Percentiles rank a stretch among this genome's conserved stretches.
These are phyloP conservation scores for Penaeus monodon DNA, from an alignment of 2,888 invertebrate genomes.

Conservation along the genomic window DNA sequence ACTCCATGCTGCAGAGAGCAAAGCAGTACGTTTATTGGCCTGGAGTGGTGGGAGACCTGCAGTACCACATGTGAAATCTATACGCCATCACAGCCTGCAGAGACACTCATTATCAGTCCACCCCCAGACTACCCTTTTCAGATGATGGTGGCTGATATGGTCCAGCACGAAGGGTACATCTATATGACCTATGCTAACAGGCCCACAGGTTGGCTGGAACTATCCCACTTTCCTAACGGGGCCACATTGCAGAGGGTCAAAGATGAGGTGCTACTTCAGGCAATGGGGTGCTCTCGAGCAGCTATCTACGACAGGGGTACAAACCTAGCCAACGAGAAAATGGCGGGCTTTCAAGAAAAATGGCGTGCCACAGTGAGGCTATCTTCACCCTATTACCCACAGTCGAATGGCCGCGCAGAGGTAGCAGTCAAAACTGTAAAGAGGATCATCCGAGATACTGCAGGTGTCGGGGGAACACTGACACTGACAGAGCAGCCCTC, in stretches of 20 bases:
- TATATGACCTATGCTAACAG: not conserved
- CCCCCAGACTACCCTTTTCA: not conserved
- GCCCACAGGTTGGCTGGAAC: not conserved
- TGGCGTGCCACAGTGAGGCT: constrained; percentile 4
- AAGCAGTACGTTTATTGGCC: not conserved
- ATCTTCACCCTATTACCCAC: constrained; percentile 15
- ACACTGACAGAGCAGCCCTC: not conserved
- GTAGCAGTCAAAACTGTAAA: not conserved
- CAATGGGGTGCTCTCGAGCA: not conserved
- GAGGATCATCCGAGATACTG: constrained; percentile 2
- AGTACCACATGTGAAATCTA: not conserved
- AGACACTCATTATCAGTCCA: not conserved
- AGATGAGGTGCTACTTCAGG: not conserved
- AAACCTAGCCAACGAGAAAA: constrained; percentile 1
- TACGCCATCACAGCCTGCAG: not conserved
- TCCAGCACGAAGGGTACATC: not conserved
- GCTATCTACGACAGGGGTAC: constrained; percentile 4
- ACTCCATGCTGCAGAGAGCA: no score
- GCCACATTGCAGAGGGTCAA: constrained; percentile 1
- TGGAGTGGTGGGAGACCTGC: not conserved
- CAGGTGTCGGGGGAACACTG: not conserved
- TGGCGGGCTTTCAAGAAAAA: not conserved
- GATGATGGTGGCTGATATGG: not conserved
- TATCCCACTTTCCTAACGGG: constrained; percentile 18
- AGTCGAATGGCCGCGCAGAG: constrained; percentile 18